Evolutionary conservation across 2,888 invertebrate genomes (phyloP).

Genomic region (Melieria crassipennis): DNA sequence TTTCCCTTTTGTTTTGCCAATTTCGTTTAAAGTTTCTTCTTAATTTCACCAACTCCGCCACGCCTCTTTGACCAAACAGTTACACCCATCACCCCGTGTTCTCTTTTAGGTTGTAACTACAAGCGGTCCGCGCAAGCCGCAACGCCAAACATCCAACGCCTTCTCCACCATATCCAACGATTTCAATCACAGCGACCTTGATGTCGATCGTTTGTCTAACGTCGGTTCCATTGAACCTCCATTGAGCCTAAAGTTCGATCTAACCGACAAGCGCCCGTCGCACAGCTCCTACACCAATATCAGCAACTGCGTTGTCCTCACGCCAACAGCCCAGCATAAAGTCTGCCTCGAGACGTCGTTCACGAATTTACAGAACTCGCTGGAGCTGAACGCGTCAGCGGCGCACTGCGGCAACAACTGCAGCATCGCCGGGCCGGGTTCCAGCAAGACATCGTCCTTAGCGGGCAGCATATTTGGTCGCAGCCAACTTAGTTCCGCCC

Average conservation of each 20-base stretch:
- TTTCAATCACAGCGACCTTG: constrained; percentile 36
- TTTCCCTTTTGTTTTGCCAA: background rate
- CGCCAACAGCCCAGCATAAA: constrained; percentile 69
- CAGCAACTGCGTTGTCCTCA: constrained; percentile 61
- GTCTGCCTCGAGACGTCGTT: constrained; percentile 81
- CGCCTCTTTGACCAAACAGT: background rate
- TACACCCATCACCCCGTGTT: background rate
- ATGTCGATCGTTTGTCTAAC: constrained; percentile 53
- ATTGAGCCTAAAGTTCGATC: constrained; percentile 7
- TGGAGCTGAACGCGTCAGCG: constrained; percentile 46
- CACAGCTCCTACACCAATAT: constrained; percentile 68
- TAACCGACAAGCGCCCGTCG: constrained; percentile 47
- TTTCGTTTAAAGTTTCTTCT: background rate
- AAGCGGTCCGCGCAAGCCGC: constrained; percentile 82
- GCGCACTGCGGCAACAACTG: constrained; percentile 27
- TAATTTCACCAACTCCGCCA: background rate
- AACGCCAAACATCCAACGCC: constrained; percentile 68
- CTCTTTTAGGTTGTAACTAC: constrained; percentile 77
- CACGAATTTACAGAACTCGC: constrained; percentile 73
- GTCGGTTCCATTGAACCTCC: constrained; percentile 16
- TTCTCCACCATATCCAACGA: constrained; percentile 64
- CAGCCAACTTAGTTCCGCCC: constrained; percentile 65
- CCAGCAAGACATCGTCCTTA: constrained; percentile 62
- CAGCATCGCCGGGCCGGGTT: constrained; percentile 45
- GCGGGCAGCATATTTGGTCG: constrained; percentile 64